Percentiles rank a stretch among this genome's conserved stretches.
phyloP scores from a whole-genome alignment of 2,113 vertebrate species.

The Poecilia latipinna region DNA sequence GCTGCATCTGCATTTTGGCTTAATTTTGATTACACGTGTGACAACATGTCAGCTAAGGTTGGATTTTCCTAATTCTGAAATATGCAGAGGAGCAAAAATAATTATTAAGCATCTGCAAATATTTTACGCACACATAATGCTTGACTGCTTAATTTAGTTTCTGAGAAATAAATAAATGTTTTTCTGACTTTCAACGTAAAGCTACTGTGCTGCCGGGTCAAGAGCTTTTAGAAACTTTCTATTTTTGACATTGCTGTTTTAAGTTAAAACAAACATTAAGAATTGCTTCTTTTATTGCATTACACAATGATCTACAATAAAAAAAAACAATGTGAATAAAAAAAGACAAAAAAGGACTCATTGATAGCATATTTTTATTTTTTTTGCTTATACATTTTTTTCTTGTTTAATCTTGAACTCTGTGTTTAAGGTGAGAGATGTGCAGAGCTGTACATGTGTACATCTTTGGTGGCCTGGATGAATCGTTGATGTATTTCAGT shows the following conservation, averaged over 20 bases:
- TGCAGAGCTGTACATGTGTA: neutral
- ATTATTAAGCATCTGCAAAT: too few relatives aligned
- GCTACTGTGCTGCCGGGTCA: too few relatives aligned
- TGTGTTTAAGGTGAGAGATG: neutral
- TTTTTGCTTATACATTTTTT: neutral
- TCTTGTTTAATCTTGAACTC: neutral
- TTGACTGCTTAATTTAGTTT: neutral
- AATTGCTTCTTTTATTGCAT: too few relatives aligned
- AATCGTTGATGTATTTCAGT: neutral
- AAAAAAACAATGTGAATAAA: neutral
- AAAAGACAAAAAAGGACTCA: neutral
- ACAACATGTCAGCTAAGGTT: too few relatives aligned
- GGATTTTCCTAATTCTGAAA: too few relatives aligned
- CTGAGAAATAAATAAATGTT: neutral
- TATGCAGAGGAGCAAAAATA: too few relatives aligned
- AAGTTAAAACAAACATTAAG: too few relatives aligned
- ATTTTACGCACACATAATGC: neutral
- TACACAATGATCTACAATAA: neutral
- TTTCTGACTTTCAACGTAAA: too few relatives aligned
- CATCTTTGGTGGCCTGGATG: neutral
- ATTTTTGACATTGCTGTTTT: too few relatives aligned
- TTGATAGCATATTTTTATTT: neutral
- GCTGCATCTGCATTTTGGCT: neutral
- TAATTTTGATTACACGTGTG: neutral
- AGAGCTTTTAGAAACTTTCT: too few relatives aligned